Evolutionary conservation across 23 tunicate genomes (phyloP).

Genomic region (Halocynthia roretzi): DNA sequence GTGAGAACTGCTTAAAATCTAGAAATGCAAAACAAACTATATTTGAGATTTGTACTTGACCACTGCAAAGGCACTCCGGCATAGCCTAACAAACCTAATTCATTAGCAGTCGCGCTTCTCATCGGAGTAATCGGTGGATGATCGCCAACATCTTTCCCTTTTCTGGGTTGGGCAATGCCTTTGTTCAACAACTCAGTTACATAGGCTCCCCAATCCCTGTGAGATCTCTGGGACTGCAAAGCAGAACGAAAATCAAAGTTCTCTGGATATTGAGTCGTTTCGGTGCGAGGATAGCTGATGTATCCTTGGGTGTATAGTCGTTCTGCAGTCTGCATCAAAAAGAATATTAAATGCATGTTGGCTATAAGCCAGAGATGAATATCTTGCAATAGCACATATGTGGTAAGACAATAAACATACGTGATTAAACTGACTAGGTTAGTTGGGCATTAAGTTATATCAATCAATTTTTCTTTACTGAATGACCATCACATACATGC

Average conservation of each 20-base stretch:
- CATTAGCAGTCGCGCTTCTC: conserved; percentile 73
- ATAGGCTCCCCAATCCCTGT: conserved; percentile 43
- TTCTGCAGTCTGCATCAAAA: conserved; percentile 60
- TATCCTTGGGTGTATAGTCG: conserved; percentile 85
- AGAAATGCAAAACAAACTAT: too few relatives aligned
- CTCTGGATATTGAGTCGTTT: conserved; percentile 90
- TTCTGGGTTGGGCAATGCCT: conserved; percentile 58
- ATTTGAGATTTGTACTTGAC: too few relatives aligned
- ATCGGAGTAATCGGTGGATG: conserved; percentile 99
- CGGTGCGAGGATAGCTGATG: conserved; percentile 99
- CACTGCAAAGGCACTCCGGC: too few relatives aligned
- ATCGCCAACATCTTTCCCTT: conserved; percentile 89
- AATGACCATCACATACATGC: conserved; percentile 49
- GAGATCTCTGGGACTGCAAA: conserved; percentile 37
- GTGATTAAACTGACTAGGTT: too few relatives aligned
- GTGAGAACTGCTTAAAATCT: too few relatives aligned
- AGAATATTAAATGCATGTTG: background rate
- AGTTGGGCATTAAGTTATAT: too few relatives aligned
- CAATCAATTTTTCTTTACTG: too few relatives aligned
- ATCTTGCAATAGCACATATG: background rate
- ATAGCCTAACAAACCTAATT: conserved; percentile 48
- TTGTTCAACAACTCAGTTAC: conserved; percentile 28
- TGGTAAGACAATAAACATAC: too few relatives aligned
- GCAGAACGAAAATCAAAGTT: conserved; percentile 80
- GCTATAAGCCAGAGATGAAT: background rate